Base-by-base conservation (phyloP, 2,113 vertebrate species). In the Pachypanchax playfairii region DNA sequence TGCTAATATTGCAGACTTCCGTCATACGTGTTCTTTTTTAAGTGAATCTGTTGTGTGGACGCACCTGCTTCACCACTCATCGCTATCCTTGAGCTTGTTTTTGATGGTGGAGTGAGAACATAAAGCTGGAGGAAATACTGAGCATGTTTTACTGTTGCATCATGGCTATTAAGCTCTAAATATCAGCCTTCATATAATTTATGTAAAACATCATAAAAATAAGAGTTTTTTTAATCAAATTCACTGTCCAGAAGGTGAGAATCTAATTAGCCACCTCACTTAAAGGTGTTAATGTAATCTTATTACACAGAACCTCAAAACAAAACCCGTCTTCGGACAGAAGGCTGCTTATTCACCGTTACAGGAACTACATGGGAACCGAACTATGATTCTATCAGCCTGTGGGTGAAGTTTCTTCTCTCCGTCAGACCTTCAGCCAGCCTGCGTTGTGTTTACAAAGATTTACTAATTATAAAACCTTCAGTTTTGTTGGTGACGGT, bases 241-340 rank as follows among this genome's bases (percentile, higher is more conserved):
- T 76, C 61, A 63, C 69, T 70, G 71, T 81, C 8, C 42, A 62
- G 65, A 63, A 70, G 60, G 75, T 26, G 65, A 64, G 68, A 59
- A 65, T 49, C 53, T 65, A 33, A 46, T 73, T 70, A 76, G 57
- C 77, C 54, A 60, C 57, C 73, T 28, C 58, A 62, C 58, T 51
- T 51, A 68, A 75, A 70, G 74, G 72, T 75, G 66, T 87, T 84
- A 82, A 72, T 79, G 69, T 79, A 82, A 79, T 54, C 78, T 80
- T 74, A 83, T 83, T 87, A 82, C 52, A 54, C 38, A 61, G 39
- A 60, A 65, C 73, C 60, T 17, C 26, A 72, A 79, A 73, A 68
- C 76, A 73, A 87, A 80, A 78, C 24, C 39, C 70, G 66, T 28
- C 22, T 58, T 39, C 61, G 35, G 29, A 52, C 21, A n/a, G 42